These are phyloP conservation scores for Homarus americanus DNA, from an alignment of 1,140 invertebrate species.

Conservation along the genomic window DNA sequence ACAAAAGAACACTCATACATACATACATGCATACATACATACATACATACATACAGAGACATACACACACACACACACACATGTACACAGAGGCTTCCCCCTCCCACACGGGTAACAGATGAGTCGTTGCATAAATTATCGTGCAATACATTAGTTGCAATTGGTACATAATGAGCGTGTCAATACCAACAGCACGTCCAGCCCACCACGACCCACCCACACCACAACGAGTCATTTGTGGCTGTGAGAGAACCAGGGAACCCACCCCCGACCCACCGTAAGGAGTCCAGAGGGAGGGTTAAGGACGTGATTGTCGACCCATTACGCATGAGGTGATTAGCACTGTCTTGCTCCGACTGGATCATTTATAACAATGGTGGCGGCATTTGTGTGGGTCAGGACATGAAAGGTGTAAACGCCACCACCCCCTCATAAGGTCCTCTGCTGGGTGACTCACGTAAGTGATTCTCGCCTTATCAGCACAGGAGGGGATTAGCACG, in stretches of 20 bases:
- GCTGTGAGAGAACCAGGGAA: neutral
- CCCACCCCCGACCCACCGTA: neutral
- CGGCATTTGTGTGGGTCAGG: too few species aligned
- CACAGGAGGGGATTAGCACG: too few species aligned
- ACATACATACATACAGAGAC: too few species aligned
- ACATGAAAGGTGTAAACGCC: too few species aligned
- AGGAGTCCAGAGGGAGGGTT: neutral
- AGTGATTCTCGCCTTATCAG: too few species aligned
- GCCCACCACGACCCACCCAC: slow-evolving; percentile 24
- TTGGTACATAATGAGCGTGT: slow-evolving; percentile 63
- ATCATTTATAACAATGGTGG: slow-evolving; percentile 59
- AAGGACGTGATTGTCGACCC: neutral
- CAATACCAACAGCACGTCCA: slow-evolving; percentile 64
- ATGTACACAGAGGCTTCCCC: too few species aligned
- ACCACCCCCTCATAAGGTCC: too few species aligned
- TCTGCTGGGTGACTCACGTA: too few species aligned
- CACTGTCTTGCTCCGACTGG: slow-evolving; percentile 17
- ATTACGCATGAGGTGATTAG: neutral
- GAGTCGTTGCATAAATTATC: slow-evolving; percentile 66
- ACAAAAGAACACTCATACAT: too few species aligned
- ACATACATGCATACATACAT: too few species aligned
- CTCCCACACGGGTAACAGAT: slow-evolving; percentile 39
- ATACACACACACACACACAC: too few species aligned
- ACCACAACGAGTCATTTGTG: slow-evolving; percentile 49
- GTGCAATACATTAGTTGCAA: slow-evolving; percentile 70